Evolutionary conservation across 2,888 invertebrate species (phyloP), one percentile per base, ranked within the genome.

Genomic region (Thymelicus acteon): DNA sequence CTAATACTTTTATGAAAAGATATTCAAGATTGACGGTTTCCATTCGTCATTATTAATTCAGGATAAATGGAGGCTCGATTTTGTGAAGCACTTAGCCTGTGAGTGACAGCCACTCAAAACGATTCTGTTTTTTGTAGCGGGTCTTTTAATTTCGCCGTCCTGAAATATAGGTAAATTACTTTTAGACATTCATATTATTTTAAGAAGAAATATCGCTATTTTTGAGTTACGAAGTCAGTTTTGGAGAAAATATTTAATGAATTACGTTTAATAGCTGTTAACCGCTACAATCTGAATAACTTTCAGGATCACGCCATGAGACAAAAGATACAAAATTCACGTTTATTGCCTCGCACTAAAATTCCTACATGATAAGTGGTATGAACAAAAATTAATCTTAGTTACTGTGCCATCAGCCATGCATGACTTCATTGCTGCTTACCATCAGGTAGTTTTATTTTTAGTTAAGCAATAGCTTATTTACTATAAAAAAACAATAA

Each of bases 31-130:
- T 85, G 88, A 84, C 85, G 83, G 77, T 78, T 75, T 74, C 81
- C 85, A 85, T 87, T 85, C 80, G 79, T 87, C 84, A 88, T 84
- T 82, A 81, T 80, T 83, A 85, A 85, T 85, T 84, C 82, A 80
- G 82, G 81, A 77, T 80, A 85, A 79, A 82, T 79, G 78, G 79
- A 79, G 80, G 75, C 80, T 85, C 75, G 75, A 78, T 77, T 75
- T 73, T 72, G 76, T 72, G 72, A 75, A 78, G 77, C 75, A 76
- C 76, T 71, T 74, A 72, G 72, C 72, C 63, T 74, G 67, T 65
- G 71, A 74, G 73, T 78, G 77, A 76, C 78, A 79, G 78, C 79
- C 72, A 75, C 77, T 79, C 74, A 75, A 76, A 77, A 75, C 75
- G 75, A 75, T 78, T 72, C 71, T 67, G 72, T 76, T 81, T 80